These are phyloP conservation scores for Caenorhabditis virilis DNA, from an alignment of 2,888 invertebrate species.

Conservation along the genomic window DNA sequence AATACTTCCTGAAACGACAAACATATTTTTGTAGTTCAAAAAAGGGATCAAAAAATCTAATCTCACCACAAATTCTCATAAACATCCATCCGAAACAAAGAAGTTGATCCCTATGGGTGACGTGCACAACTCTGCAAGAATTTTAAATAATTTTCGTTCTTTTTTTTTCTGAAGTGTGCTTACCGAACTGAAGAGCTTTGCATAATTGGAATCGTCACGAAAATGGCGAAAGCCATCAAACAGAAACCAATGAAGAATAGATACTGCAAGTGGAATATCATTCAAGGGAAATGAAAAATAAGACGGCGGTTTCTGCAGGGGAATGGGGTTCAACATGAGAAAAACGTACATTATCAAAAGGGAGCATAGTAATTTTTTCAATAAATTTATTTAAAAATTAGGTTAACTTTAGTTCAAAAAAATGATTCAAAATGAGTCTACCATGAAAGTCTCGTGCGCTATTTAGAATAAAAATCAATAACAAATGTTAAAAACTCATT, in stretches of 20 bases:
- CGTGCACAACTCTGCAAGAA: conserved; percentile 49
- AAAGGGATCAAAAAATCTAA: neutral
- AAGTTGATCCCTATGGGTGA: conserved; percentile 49
- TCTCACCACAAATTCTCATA: conserved; percentile 44
- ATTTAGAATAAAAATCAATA: too few relatives aligned
- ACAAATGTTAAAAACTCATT: too few relatives aligned
- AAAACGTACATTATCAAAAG: too few relatives aligned
- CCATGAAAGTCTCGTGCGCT: too few relatives aligned
- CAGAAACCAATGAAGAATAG: conserved; percentile 46
- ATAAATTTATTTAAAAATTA: too few relatives aligned
- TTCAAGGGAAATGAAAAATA: too few relatives aligned
- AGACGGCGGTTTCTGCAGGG: too few relatives aligned
- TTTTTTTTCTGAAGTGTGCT: neutral
- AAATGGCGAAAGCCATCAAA: conserved; percentile 44
- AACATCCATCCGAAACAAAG: conserved; percentile 55
- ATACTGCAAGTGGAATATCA: too few relatives aligned
- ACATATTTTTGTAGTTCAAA: neutral
- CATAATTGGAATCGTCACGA: conserved; percentile 45
- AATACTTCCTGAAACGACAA: conserved; percentile 40
- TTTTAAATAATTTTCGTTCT: neutral
- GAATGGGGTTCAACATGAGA: too few relatives aligned
- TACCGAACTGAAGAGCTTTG: conserved; percentile 47
- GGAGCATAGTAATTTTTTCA: too few relatives aligned
- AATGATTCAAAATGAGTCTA: too few relatives aligned
- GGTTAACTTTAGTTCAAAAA: too few relatives aligned